Percentiles rank a stretch among this genome's conserved stretches.
Evolutionary conservation across 2,113 vertebrate genomes (phyloP).

Genomic region (Anarhynchus alexandrinus): DNA sequence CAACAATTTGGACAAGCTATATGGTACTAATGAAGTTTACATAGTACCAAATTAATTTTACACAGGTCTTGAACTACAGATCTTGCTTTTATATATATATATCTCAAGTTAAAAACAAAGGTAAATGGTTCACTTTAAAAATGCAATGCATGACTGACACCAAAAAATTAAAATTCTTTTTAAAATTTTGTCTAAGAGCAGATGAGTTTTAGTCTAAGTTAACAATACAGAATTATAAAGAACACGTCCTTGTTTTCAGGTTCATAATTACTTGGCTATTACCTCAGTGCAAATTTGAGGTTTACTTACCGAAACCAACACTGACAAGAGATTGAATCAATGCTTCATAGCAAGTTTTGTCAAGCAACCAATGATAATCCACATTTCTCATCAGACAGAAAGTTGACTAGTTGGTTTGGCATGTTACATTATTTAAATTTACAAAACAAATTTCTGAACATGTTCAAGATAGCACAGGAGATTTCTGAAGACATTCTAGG

Average conservation of each 20-base stretch:
- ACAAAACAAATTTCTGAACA: background rate
- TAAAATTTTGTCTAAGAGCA: background rate
- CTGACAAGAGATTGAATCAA: background rate
- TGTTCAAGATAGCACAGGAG: background rate
- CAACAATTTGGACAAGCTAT: background rate
- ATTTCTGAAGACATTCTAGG: background rate
- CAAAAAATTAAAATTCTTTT: fast-evolving
- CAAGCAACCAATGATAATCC: background rate
- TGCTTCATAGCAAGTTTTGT: background rate
- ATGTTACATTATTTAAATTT: background rate
- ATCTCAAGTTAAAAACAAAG: background rate
- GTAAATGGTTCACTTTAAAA: background rate
- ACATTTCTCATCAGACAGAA: background rate
- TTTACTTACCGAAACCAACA: background rate
- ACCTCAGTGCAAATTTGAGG: background rate
- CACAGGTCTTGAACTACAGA: background rate
- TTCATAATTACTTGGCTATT: background rate
- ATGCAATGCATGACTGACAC: background rate
- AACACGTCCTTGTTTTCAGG: background rate
- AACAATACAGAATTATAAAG: background rate
- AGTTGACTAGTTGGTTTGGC: background rate
- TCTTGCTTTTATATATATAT: background rate
- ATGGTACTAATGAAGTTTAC: background rate
- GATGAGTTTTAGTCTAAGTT: background rate
- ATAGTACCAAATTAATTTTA: background rate